Evolutionary conservation across 2,888 invertebrate species (phyloP), one percentile per base, ranked within the genome.

Genomic region (Melanchra persicariae): DNA sequence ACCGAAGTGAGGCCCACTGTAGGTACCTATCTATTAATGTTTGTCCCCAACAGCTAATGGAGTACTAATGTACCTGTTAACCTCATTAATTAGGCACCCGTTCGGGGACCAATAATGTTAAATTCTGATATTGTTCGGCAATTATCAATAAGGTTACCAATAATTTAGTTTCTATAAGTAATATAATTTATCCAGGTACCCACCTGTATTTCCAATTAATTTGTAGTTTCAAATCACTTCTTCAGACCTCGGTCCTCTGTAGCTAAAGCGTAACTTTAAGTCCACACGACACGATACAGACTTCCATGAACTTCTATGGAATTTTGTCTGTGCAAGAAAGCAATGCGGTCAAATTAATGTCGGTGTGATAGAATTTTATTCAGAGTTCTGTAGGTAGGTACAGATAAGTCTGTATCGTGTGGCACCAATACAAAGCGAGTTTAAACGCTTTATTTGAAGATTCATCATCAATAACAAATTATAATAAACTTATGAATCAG

Each of bases 41-140:
- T 30, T 61, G 51, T 26, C 12, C 19, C 40, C 22, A 52, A 22
- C 37, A 40, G 15, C 6, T 24, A 12, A 61, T 45, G 17, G 15
- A 40, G 8, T 37, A 45, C 49, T 60, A 26, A 61, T 60, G 26
- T 45, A 45, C 70, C n/a, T 55, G n/a, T 70, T 70, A 76, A 64
- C 70, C 40, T 51, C 30, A 57, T 60, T 51, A 77, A 64, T 70
- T 70, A 70, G 24, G 62, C 47, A 24, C 22, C n/a, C 37, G 30
- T 22, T 49, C 34, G n/a, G 5, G 15, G 9, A 22, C 4, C 19
- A 68, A 52, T 57, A n/a, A 52, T 43, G 37, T 70, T 45, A 70
- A 54, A 63, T 55, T 63, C n/a, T 34, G 24, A 40, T 52, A 75
- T 12, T 40, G 67, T 45, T 67, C 34, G 30, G 24, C 45, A 51